Percentiles rank a stretch among this genome's conserved stretches.
Evolutionary conservation across 2,888 invertebrate species (phyloP).

Genomic region (Ochropleura leucogaster): DNA sequence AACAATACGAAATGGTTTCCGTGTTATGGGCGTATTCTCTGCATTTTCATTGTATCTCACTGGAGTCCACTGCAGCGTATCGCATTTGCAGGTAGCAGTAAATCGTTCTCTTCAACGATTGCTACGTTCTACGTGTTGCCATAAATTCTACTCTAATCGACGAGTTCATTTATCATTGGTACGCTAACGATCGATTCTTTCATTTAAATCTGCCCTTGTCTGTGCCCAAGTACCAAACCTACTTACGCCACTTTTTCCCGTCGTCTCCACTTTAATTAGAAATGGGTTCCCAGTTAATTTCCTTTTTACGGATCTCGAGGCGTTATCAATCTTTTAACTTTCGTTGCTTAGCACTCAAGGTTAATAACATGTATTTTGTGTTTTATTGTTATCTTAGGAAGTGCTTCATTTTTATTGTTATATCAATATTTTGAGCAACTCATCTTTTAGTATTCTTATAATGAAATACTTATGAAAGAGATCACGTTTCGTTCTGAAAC

Average conservation of each 20-base stretch:
- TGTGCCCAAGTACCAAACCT: constrained; percentile 41
- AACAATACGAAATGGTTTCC: constrained; percentile 38
- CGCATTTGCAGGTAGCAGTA: constrained; percentile 55
- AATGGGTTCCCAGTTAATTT: constrained; percentile 58
- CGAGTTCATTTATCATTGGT: constrained; percentile 57
- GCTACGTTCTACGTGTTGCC: constrained; percentile 38
- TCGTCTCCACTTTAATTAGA: constrained; percentile 61
- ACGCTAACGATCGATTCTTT: constrained; percentile 50
- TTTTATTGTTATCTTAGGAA: constrained; percentile 8
- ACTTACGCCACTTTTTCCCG: constrained; percentile 59
- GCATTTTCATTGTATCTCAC: constrained; percentile 39
- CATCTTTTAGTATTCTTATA: not conserved
- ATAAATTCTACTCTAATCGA: constrained; percentile 61
- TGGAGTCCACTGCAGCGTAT: constrained; percentile 42
- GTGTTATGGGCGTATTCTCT: constrained; percentile 11
- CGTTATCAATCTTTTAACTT: constrained; percentile 46
- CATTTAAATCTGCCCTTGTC: constrained; percentile 58
- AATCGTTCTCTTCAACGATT: constrained; percentile 47
- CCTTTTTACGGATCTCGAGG: constrained; percentile 51
- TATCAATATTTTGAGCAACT: not conserved
- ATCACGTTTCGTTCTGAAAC: constrained; percentile 16
- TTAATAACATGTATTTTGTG: constrained; percentile 28
- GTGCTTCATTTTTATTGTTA: constrained; percentile 4
- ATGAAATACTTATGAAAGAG: constrained; percentile 18
- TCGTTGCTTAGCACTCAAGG: constrained; percentile 45